Evolutionary conservation across 2,113 vertebrate genomes (phyloP).

Genomic region (Muntiacus reevesi): DNA sequence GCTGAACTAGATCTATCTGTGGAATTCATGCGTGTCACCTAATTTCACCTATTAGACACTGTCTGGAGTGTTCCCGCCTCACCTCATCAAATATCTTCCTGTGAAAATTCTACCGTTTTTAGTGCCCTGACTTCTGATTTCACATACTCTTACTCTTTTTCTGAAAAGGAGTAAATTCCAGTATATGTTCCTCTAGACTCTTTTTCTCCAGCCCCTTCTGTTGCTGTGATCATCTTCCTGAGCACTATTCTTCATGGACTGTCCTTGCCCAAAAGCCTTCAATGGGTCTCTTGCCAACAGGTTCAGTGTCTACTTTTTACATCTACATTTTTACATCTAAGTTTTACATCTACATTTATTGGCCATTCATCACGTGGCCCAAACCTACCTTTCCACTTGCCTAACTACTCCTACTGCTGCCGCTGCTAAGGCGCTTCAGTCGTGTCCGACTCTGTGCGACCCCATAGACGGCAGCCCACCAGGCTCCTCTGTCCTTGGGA

Average conservation of each 20-base stretch:
- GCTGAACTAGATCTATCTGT: background rate
- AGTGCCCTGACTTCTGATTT: background rate
- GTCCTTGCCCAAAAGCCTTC: background rate
- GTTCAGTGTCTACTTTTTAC: background rate
- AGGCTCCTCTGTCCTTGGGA: background rate
- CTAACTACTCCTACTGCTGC: background rate
- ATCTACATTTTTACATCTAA: background rate
- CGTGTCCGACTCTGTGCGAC: accelerated
- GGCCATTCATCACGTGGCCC: background rate
- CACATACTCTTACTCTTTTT: background rate
- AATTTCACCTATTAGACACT: background rate
- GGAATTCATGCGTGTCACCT: background rate
- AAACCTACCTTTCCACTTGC: background rate
- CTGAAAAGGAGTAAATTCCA: background rate
- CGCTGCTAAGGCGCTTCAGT: background rate
- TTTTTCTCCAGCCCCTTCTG: background rate
- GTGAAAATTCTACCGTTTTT: background rate
- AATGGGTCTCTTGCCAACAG: background rate
- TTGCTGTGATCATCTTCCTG: background rate
- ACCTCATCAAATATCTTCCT: no score
- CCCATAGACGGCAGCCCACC: background rate
- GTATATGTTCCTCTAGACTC: background rate
- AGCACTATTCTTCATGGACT: background rate
- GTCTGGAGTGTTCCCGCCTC: background rate
- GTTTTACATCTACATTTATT: background rate